Evolutionary conservation across 2,113 vertebrate genomes (phyloP).

Genomic region (Crypturellus undulatus): DNA sequence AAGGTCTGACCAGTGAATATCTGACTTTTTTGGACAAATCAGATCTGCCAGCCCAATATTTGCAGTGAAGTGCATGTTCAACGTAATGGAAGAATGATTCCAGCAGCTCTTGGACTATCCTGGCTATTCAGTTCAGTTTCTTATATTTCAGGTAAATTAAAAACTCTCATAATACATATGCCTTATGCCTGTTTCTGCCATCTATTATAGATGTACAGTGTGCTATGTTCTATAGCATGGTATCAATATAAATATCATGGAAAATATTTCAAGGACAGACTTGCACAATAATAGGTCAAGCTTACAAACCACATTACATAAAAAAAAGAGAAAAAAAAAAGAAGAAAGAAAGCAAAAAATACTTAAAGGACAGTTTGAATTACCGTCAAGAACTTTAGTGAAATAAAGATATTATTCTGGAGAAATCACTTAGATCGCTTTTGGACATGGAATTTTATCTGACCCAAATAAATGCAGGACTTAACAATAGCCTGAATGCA

Average conservation of each 20-base stretch:
- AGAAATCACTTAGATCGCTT: neutral
- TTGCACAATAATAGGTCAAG: accelerated
- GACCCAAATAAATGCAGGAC: neutral
- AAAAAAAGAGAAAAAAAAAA: neutral
- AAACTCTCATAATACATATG: neutral
- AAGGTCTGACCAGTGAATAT: neutral
- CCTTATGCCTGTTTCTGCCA: neutral
- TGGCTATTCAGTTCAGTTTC: neutral
- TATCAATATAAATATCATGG: accelerated
- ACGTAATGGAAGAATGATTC: neutral
- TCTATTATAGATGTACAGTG: accelerated
- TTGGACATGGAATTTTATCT: neutral
- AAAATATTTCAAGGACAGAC: neutral
- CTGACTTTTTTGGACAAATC: neutral
- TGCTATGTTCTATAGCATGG: neutral
- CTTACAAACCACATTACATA: neutral
- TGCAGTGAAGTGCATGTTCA: neutral
- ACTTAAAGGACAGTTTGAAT: neutral
- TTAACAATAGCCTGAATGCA: neutral
- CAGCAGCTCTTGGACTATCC: neutral
- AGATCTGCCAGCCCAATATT: neutral
- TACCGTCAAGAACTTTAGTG: neutral
- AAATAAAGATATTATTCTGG: neutral
- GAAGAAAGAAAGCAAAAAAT: neutral
- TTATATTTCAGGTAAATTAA: neutral